Conservation (phyloP, 1,140 invertebrate species). For the Anadara kagoshimensis region DNA sequence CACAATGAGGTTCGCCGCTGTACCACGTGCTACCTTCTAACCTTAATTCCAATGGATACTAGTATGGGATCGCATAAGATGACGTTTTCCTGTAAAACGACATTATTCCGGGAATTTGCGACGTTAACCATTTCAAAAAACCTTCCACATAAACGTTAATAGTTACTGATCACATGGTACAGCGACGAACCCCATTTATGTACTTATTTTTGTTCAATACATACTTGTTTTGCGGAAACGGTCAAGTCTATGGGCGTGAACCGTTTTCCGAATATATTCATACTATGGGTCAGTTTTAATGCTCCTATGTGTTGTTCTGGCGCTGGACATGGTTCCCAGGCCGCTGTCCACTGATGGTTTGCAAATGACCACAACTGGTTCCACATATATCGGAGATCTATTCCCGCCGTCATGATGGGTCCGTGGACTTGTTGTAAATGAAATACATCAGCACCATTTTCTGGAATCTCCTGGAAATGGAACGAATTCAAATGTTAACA, state of each 20-base stretch:
- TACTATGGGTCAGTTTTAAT: constrained; percentile 78
- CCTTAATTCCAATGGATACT: too few species aligned
- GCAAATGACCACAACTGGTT: constrained; percentile 68
- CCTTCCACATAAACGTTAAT: too few species aligned
- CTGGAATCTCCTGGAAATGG: constrained; percentile 87
- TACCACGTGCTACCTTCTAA: too few species aligned
- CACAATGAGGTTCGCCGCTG: too few species aligned
- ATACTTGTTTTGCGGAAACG: constrained; percentile 78
- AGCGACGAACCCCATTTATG: too few species aligned
- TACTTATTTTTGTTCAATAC: not conserved
- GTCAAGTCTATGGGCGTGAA: constrained; percentile 76
- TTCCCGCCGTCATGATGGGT: constrained; percentile 77
- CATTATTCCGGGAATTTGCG: too few species aligned
- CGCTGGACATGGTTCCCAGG: constrained; percentile 67
- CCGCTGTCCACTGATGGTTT: constrained; percentile 71
- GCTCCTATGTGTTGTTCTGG: constrained; percentile 78
- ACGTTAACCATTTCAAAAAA: too few species aligned
- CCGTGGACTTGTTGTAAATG: constrained; percentile 86
- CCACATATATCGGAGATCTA: constrained; percentile 73
- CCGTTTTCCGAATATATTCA: constrained; percentile 76
- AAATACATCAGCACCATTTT: constrained; percentile 90
- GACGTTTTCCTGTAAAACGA: too few species aligned
- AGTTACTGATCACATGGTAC: too few species aligned
- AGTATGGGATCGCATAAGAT: too few species aligned
- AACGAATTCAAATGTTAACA: too few species aligned